These are phyloP conservation scores for Belonocnema kinseyi DNA, from an alignment of 1,140 invertebrate species.

Conservation along the genomic window DNA sequence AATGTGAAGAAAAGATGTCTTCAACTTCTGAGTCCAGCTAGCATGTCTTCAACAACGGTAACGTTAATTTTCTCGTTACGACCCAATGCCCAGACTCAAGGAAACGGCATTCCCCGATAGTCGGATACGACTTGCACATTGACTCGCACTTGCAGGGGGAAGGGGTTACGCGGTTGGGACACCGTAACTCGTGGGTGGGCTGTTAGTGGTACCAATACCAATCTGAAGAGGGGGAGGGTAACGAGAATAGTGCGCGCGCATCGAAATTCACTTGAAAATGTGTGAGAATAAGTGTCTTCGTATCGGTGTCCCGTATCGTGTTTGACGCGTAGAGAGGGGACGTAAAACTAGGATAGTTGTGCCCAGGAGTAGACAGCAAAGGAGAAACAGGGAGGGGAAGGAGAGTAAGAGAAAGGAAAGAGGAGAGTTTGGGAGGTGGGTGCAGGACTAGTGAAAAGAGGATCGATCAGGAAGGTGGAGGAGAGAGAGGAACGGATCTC, in stretches of 20 bases:
- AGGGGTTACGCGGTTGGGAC: slow-evolving; percentile 9
- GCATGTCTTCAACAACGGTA: not conserved
- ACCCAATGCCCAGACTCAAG: slow-evolving; percentile 3
- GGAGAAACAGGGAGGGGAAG: slow-evolving; percentile 41
- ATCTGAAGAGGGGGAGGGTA: not conserved
- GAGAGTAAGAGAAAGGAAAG: slow-evolving; percentile 14
- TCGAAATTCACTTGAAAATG: slow-evolving; percentile 30
- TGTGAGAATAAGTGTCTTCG: slow-evolving; percentile 22
- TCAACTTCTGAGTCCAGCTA: slow-evolving; percentile 1
- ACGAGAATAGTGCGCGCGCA: slow-evolving; percentile 24
- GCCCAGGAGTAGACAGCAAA: slow-evolving; percentile 51
- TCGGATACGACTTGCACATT: slow-evolving; percentile 15
- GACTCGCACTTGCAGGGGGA: not conserved
- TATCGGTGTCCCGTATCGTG: slow-evolving; percentile 32
- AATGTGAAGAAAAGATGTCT: slow-evolving; percentile 2
- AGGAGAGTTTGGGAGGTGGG: slow-evolving; percentile 46
- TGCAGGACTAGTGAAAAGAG: slow-evolving; percentile 25
- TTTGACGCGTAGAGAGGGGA: slow-evolving; percentile 10
- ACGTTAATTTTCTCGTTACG: slow-evolving; percentile 16
- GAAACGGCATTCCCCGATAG: slow-evolving; percentile 14
- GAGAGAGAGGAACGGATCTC: slow-evolving; percentile 17
- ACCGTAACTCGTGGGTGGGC: slow-evolving; percentile 8
- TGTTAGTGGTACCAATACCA: not conserved
- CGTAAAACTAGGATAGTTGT: slow-evolving; percentile 42
- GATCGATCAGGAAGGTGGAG: slow-evolving; percentile 18